These are phyloP conservation scores for Sinocyclocheilus anophthalmus DNA, from an alignment of 2,113 vertebrate genomes.

Conservation along the genomic window DNA sequence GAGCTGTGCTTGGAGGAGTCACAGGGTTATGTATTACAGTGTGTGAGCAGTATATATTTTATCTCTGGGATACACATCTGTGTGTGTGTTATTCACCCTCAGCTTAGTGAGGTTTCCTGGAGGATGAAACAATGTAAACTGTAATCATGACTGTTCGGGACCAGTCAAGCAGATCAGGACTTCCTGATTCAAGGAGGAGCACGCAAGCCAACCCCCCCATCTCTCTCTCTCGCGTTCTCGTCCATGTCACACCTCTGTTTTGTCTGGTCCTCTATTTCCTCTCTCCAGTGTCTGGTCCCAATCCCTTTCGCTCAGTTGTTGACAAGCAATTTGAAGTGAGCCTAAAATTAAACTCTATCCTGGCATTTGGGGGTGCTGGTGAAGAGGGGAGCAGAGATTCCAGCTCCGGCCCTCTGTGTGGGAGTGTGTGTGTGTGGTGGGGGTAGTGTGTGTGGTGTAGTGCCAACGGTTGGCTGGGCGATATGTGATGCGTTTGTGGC, in stretches of 20 bases:
- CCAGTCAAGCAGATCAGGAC: constrained; percentile 71
- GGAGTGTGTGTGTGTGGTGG: constrained; percentile 34
- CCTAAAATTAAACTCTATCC: constrained; percentile 72
- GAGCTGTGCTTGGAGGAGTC: constrained; percentile 5
- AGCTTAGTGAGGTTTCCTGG: constrained; percentile 46
- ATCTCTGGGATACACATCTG: constrained; percentile 31
- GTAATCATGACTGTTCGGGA: constrained; percentile 70
- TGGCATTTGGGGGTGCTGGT: constrained; percentile 57
- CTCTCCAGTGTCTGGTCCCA: constrained; percentile 24
- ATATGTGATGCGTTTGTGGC: constrained; percentile 71
- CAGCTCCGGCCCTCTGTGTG: neutral
- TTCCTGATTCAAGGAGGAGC: constrained; percentile 73
- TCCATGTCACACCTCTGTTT: constrained; percentile 22
- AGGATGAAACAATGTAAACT: constrained; percentile 71
- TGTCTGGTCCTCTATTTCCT: constrained; percentile 14
- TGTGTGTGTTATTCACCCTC: constrained; percentile 30
- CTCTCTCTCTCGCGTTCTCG: neutral
- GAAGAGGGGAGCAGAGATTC: constrained; percentile 48
- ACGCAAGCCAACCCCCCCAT: constrained; percentile 2
- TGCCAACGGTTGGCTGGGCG: constrained; percentile 59
- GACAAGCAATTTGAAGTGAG: constrained; percentile 77
- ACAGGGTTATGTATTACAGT: constrained; percentile 4
- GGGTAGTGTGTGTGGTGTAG: constrained; percentile 36
- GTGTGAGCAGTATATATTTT: constrained; percentile 22
- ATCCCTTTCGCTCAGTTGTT: constrained; percentile 65